Evolutionary conservation across 2,797 vertebrate species (phyloP).

Genomic region (Danio kyathit): DNA sequence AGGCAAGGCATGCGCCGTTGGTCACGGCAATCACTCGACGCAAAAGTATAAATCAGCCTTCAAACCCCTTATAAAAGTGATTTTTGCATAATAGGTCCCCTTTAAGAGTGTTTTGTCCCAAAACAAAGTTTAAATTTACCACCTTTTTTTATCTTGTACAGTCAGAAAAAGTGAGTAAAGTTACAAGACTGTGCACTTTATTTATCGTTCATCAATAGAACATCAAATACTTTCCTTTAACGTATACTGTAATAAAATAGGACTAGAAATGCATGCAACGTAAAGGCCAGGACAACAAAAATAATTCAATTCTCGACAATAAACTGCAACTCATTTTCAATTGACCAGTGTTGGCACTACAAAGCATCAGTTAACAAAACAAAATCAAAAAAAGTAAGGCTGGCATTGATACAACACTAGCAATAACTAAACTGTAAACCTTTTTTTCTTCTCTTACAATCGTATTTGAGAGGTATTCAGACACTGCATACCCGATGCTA

Average conservation of each 20-base stretch:
- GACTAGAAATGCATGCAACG: conserved; percentile 56
- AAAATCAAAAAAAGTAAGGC: conserved; percentile 55
- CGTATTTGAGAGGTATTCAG: conserved; percentile 54
- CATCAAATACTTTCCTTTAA: conserved; percentile 54
- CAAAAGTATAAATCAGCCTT: too few relatives aligned
- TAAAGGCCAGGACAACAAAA: conserved; percentile 44
- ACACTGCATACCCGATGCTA: conserved; percentile 57
- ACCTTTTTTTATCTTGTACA: background rate
- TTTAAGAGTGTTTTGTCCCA: too few relatives aligned
- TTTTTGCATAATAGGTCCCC: too few relatives aligned
- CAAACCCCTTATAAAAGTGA: too few relatives aligned
- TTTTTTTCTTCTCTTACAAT: conserved; percentile 52
- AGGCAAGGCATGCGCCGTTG: too few relatives aligned
- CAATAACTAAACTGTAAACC: conserved; percentile 54
- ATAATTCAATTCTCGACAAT: conserved; percentile 48
- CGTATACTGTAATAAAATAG: conserved; percentile 57
- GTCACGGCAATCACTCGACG: too few relatives aligned
- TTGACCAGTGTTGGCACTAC: conserved; percentile 54
- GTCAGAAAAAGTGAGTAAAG: conserved; percentile 43
- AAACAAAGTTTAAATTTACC: too few relatives aligned
- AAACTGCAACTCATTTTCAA: conserved; percentile 49
- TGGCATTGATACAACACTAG: conserved; percentile 58
- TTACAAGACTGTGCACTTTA: conserved; percentile 42
- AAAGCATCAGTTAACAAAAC: conserved; percentile 48
- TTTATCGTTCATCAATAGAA: conserved; percentile 60